Evolutionary conservation across 2,888 invertebrate genomes (phyloP).

Genomic region (Acrocyrtus sp.): DNA sequence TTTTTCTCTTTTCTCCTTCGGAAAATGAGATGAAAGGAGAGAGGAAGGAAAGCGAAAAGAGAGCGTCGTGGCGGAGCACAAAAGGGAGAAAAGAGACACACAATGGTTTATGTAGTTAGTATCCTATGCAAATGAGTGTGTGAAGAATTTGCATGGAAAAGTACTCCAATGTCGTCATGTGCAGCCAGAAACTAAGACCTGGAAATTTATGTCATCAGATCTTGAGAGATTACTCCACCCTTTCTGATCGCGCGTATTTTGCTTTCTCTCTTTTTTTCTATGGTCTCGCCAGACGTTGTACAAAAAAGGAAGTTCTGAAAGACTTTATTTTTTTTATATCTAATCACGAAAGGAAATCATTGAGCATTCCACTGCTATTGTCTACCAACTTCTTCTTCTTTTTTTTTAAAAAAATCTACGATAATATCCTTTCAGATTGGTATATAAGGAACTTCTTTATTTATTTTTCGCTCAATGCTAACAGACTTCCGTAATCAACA

Average conservation of each 20-base stretch:
- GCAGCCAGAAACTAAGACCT: slow-evolving; percentile 64
- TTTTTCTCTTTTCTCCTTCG: slow-evolving; percentile 2
- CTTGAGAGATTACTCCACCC: slow-evolving; percentile 64
- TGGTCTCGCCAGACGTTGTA: too few species aligned
- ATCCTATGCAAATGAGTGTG: slow-evolving; percentile 64
- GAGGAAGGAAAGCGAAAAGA: slow-evolving; percentile 2
- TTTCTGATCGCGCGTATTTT: slow-evolving; percentile 62
- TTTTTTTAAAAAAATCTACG: not conserved
- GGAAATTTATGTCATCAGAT: slow-evolving; percentile 64
- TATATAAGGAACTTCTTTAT: not conserved
- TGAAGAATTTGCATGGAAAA: slow-evolving; percentile 64
- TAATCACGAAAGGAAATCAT: slow-evolving; percentile 53
- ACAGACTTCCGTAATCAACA: too few species aligned
- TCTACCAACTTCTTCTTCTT: not conserved
- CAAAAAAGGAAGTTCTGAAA: too few species aligned
- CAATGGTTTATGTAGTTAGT: slow-evolving; percentile 58
- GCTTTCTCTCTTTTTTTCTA: slow-evolving; percentile 26
- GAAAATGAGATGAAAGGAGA: slow-evolving; percentile 21
- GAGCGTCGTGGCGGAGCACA: too few species aligned
- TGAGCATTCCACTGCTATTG: slow-evolving; percentile 27
- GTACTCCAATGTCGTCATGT: slow-evolving; percentile 63
- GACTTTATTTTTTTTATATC: slow-evolving; percentile 31
- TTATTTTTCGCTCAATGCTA: slow-evolving; percentile 26
- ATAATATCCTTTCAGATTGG: not conserved
- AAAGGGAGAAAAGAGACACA: slow-evolving; percentile 34